Evolutionary conservation across 2,888 invertebrate species (phyloP).

Genomic region (Mythimna pallens): DNA sequence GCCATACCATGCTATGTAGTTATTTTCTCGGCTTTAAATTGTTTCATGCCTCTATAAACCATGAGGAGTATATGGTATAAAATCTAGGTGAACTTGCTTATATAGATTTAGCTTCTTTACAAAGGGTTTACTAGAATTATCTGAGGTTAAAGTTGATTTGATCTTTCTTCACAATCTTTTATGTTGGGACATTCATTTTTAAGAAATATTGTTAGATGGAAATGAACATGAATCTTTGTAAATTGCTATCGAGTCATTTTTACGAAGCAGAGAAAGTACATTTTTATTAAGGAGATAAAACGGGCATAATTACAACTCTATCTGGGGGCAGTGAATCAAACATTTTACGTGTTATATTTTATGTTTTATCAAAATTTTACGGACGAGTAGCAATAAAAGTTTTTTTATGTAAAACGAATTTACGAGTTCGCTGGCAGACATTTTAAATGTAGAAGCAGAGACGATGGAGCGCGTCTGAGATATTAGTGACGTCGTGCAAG

Average conservation of each 20-base stretch:
- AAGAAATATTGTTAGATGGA: conserved; percentile 6
- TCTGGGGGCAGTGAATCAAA: conserved; percentile 66
- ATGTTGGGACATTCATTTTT: conserved; percentile 1
- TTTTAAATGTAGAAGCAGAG: conserved; percentile 39
- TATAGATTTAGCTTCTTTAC: background rate
- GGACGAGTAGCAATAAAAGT: conserved; percentile 62
- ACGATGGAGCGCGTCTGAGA: conserved; percentile 2
- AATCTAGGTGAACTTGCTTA: background rate
- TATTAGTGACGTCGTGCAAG: conserved; percentile 18
- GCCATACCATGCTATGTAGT: conserved; percentile 3
- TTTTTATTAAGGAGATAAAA: conserved; percentile 60
- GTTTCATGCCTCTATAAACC: conserved; percentile 37
- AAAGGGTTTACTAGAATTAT: background rate
- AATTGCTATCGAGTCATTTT: conserved; percentile 40
- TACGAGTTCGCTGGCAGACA: conserved; percentile 52
- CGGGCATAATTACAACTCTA: conserved; percentile 64
- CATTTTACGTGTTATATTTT: conserved; percentile 64
- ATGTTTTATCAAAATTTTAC: conserved; percentile 68
- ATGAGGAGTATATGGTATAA: background rate
- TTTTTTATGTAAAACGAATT: conserved; percentile 65
- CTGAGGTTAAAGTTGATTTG: background rate
- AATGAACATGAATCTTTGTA: conserved; percentile 19
- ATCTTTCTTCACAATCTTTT: background rate
- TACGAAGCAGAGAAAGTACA: conserved; percentile 51
- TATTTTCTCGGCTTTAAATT: conserved; percentile 42